Percentiles rank a stretch among this genome's conserved stretches.
These are phyloP conservation scores for Bubo bubo DNA, from an alignment of 2,113 vertebrate genomes.

Conservation along the genomic window DNA sequence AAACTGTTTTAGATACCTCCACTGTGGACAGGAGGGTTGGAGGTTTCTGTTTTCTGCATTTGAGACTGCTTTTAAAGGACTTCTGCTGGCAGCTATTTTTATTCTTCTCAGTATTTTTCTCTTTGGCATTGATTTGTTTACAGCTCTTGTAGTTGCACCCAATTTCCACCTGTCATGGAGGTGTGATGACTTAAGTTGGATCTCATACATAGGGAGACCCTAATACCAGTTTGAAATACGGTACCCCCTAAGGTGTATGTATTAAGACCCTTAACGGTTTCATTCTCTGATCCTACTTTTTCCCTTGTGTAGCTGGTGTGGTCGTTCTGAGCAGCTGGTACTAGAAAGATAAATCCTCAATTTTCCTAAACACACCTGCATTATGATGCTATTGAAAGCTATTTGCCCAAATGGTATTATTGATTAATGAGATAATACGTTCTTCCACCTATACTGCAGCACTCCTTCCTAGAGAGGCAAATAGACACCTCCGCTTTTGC, in stretches of 20 bases:
- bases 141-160: neutral
- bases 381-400: neutral
- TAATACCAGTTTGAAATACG: neutral
- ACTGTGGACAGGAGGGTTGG: neutral
- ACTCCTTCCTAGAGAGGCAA: neutral
- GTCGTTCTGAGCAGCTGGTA: neutral
- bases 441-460: neutral
- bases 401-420: neutral
- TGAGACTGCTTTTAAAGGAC: neutral
- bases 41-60: neutral
- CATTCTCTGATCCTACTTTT: neutral
- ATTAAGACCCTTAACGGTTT: neutral
- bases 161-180: neutral
- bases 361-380: neutral
- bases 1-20: neutral
- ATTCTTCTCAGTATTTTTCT: neutral
- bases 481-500: neutral
- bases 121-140: constrained; percentile 6
- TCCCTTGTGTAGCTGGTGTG: neutral
- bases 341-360: neutral
- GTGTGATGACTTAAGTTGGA: neutral
- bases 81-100: neutral
- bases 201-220: neutral
- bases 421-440: neutral
- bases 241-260: neutral